Evolutionary conservation across 2,113 vertebrate genomes (phyloP).

Genomic region (Reinhardtius hippoglossoides): DNA sequence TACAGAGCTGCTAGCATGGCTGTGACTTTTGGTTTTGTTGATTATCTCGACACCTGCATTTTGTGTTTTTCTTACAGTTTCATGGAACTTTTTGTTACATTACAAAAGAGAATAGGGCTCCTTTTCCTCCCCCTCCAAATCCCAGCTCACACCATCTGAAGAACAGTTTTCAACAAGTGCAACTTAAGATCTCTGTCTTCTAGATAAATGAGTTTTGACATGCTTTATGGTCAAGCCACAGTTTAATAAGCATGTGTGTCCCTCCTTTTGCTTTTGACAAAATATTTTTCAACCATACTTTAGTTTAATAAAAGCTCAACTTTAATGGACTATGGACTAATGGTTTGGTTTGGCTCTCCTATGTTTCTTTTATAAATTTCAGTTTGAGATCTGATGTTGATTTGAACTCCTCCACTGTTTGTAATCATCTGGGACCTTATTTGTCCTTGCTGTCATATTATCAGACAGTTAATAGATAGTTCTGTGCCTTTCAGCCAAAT

Average conservation of each 20-base stretch:
- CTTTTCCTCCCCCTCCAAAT: neutral
- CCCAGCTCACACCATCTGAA: neutral
- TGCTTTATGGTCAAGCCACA: neutral
- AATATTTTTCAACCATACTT: neutral
- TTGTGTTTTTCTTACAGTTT: neutral
- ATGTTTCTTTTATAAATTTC: neutral
- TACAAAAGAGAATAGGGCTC: neutral
- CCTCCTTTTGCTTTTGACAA: neutral
- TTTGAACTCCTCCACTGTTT: neutral
- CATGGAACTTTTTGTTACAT: neutral
- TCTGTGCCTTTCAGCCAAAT: conserved; percentile 2
- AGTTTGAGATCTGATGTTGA: neutral
- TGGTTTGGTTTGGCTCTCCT: neutral
- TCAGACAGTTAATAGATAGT: neutral
- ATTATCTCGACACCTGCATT: neutral
- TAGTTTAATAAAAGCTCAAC: neutral
- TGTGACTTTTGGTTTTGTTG: neutral
- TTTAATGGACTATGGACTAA: neutral
- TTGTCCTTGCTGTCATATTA: conserved; percentile 3
- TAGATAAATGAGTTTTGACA: neutral
- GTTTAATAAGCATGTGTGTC: neutral
- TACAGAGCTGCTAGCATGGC: too few species aligned
- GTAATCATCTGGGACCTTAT: neutral
- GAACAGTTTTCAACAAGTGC: neutral
- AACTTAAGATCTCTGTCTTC: neutral